Percentiles rank a stretch among this genome's conserved stretches.
Conservation (phyloP, 2,797 vertebrate species). For the Nothura maculosa region DNA sequence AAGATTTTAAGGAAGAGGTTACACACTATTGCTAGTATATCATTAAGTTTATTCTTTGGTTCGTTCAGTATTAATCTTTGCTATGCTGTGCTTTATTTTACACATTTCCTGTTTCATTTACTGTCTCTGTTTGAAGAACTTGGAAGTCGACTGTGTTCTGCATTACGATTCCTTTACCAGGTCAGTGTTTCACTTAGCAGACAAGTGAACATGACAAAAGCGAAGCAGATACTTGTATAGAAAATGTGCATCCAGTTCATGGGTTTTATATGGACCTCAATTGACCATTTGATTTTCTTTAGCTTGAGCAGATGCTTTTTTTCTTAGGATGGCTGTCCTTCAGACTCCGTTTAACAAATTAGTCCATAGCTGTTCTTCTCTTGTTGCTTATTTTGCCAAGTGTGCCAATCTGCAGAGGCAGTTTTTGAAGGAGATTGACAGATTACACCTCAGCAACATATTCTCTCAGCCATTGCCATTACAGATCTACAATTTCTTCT, state of each 20-base stretch:
- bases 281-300: neutral
- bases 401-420: neutral
- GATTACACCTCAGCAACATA: neutral
- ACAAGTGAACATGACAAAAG: neutral
- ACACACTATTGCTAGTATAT: neutral
- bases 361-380: neutral
- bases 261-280: neutral
- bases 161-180: neutral
- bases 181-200: neutral
- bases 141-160: neutral
- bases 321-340: slow-evolving; percentile 1
- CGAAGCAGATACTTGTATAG: neutral
- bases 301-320: neutral
- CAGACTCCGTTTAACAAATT: neutral
- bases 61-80: neutral
- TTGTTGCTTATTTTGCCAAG: neutral
- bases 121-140: neutral
- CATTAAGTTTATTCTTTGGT: neutral
- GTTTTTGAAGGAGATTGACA: neutral
- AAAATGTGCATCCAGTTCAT: neutral
- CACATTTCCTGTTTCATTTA: neutral
- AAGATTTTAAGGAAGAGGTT: neutral
- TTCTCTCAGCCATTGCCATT: neutral
- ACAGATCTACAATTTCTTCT: neutral
- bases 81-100: neutral